Evolutionary conservation across 2,113 vertebrate species (phyloP).

Genomic region (Rattus rattus): DNA sequence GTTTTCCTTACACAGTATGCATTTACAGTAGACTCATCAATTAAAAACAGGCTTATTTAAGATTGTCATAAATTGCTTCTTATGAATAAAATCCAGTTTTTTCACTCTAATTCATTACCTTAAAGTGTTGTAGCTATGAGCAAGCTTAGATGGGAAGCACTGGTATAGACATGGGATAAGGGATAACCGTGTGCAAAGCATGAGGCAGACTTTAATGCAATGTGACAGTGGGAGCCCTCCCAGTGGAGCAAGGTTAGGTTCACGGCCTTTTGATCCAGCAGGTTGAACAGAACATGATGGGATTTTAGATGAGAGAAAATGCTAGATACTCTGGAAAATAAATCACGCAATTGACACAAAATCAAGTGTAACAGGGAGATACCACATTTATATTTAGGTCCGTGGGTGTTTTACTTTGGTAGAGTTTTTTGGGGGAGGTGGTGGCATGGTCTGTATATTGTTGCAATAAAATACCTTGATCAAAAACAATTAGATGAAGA

Average conservation of each 20-base stretch:
- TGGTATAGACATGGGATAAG: not conserved
- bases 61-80: slow-evolving; percentile 68
- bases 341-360: slow-evolving; percentile 73
- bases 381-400: slow-evolving; percentile 59
- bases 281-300: slow-evolving; percentile 65
- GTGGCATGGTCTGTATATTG: not conserved
- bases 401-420: not conserved
- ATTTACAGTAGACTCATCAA: slow-evolving; percentile 75
- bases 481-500: not conserved
- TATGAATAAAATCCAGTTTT: slow-evolving; percentile 50
- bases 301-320: slow-evolving; percentile 66
- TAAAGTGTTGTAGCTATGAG: slow-evolving; percentile 46
- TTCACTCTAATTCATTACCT: slow-evolving; percentile 26
- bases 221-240: slow-evolving; percentile 37
- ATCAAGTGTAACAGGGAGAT: slow-evolving; percentile 65
- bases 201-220: slow-evolving; percentile 22
- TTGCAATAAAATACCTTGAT: not conserved
- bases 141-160: not conserved
- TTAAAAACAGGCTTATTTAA: slow-evolving; percentile 79
- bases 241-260: slow-evolving; percentile 39
- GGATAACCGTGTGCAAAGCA: not conserved
- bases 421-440: not conserved
- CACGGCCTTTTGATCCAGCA: slow-evolving; percentile 66
- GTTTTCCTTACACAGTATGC: slow-evolving; percentile 76
- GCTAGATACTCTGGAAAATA: slow-evolving; percentile 69